A percentile compares a stretch with the other conserved stretches of the same genome.
Conservation (phyloP, 2,888 invertebrate genomes). For the Stenoptilia bipunctidactyla region DNA sequence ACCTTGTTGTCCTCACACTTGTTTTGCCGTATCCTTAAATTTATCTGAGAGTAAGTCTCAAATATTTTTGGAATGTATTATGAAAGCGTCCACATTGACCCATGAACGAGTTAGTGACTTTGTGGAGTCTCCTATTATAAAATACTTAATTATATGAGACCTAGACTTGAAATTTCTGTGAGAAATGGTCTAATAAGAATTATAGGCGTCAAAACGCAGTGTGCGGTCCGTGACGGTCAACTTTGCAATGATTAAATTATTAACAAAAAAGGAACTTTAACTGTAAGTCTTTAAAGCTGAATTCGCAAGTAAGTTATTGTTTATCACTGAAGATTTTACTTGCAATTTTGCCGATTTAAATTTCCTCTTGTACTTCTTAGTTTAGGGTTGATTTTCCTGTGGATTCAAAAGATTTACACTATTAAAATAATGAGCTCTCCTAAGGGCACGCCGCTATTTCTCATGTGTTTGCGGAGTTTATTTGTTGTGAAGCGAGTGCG, state of each 20-base stretch:
- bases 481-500: constrained; percentile 53
- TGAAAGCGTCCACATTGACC: no score
- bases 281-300: constrained; percentile 13
- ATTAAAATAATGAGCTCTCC: constrained; percentile 63
- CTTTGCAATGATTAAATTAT: constrained; percentile 19
- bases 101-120: no score
- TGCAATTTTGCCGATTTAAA: no score
- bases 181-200: no score
- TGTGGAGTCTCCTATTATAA: no score
- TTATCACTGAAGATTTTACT: constrained; percentile 27
- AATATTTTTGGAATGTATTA: no score
- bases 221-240: constrained; percentile 51
- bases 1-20: no score
- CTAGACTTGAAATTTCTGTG: no score
- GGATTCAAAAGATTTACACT: constrained; percentile 29
- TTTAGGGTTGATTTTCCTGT: neutral
- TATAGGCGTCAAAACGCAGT: constrained; percentile 48
- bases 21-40: no score
- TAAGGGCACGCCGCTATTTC: constrained; percentile 59
- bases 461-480: constrained; percentile 56
- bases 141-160: no score
- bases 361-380: no score
- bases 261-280: constrained; percentile 23
- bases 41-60: no score
- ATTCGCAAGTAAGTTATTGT: constrained; percentile 15